phyloP scores from a whole-genome alignment of 2,797 vertebrate genomes.

The Helicolenus hilgendorfi region DNA sequence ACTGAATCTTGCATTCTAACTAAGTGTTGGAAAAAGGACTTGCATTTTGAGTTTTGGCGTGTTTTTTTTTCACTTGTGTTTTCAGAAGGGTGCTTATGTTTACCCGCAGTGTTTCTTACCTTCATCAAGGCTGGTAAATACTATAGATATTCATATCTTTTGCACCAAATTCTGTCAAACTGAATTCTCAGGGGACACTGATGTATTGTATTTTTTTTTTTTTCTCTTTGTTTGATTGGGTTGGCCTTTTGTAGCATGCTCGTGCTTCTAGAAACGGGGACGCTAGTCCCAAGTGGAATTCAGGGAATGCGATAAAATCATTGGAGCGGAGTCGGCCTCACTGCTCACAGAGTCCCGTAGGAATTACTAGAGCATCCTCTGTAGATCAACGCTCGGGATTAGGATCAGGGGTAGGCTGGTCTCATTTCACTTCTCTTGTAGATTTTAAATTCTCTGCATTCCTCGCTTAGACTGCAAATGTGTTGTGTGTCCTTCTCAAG shows the following conservation, averaged over 20 bases:
- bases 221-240: neutral
- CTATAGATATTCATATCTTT: neutral
- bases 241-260: constrained; percentile 53
- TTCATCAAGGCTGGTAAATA: constrained; percentile 84
- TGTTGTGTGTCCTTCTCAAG: neutral
- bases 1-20: neutral
- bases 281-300: constrained; percentile 61
- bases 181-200: neutral
- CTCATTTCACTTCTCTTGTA: constrained; percentile 31
- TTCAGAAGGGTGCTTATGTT: constrained; percentile 56
- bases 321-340: constrained; percentile 33
- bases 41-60: neutral
- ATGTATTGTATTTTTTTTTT: neutral
- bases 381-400: constrained; percentile 70
- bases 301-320: constrained; percentile 65
- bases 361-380: constrained; percentile 66
- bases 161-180: neutral
- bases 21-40: neutral
- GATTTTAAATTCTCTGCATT: constrained; percentile 65
- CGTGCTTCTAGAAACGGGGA: constrained; percentile 23
- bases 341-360: constrained; percentile 45
- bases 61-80: constrained; percentile 58
- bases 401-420: constrained; percentile 77
- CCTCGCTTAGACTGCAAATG: neutral
- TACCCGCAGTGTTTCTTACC: constrained; percentile 87